phyloP scores from a whole-genome alignment of 1,140 invertebrate genomes.

The Lordiphosa mommai region DNA sequence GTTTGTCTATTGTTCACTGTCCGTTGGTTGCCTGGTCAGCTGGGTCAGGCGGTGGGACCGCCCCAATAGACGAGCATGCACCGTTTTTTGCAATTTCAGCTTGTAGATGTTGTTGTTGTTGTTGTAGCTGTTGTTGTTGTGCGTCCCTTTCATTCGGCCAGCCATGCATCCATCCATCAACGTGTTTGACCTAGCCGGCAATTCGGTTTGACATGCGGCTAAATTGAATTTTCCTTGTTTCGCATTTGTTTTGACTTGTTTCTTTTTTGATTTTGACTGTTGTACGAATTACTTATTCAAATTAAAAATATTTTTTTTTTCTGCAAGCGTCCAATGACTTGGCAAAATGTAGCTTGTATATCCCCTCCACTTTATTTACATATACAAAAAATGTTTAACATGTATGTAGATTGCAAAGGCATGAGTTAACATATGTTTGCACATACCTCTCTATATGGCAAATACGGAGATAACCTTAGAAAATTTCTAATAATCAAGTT shows the following conservation, averaged over 20 bases:
- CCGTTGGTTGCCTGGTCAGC: conserved; percentile 11
- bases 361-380: conserved; percentile 25
- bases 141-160: conserved; percentile 30
- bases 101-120: conserved; percentile 43
- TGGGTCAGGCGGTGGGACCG: conserved; percentile 40
- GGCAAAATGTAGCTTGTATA: conserved; percentile 40
- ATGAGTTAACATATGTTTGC: conserved; percentile 1
- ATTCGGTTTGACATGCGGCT: conserved; percentile 78
- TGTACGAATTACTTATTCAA: conserved; percentile 77
- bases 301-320: conserved; percentile 68
- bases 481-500: no score
- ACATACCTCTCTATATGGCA: neutral
- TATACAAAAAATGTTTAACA: neutral
- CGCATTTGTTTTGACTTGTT: conserved; percentile 73
- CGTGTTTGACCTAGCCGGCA: conserved; percentile 77
- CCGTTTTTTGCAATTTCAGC: conserved; percentile 68
- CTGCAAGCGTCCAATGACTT: conserved; percentile 58
- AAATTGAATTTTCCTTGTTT: conserved; percentile 78
- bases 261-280: conserved; percentile 57
- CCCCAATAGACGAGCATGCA: conserved; percentile 65
- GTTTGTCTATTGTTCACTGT: conserved; percentile 49
- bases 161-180: conserved; percentile 67
- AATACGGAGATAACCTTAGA: neutral
- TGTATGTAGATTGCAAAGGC: conserved; percentile 1
- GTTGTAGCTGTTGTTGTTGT: conserved; percentile 18